Evolutionary conservation across 2,113 vertebrate genomes (phyloP).

Genomic region (Struthidea cinerea): DNA sequence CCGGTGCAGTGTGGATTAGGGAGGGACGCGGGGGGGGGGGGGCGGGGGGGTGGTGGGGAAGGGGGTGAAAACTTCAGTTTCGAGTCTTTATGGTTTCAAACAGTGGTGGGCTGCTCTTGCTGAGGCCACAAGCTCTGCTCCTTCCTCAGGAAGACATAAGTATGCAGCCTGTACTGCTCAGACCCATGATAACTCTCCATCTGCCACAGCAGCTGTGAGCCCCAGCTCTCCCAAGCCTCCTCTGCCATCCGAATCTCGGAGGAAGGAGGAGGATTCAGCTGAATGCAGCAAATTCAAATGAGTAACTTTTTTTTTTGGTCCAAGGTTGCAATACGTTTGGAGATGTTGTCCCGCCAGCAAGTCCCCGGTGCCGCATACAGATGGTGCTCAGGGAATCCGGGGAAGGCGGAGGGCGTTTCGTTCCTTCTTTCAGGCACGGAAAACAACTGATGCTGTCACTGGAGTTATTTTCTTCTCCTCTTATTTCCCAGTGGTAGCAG

Average conservation of each 20-base stretch:
- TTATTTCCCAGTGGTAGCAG: neutral
- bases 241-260: neutral
- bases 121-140: neutral
- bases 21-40: accelerated
- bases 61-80: neutral
- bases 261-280: conserved; percentile 29
- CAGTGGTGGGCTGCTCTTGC: neutral
- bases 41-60: accelerated
- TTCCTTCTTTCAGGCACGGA: neutral
- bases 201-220: conserved; percentile 50
- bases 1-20: neutral
- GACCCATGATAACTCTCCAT: conserved; percentile 26
- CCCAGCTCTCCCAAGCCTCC: neutral
- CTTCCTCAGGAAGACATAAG: neutral
- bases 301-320: neutral
- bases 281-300: conserved; percentile 37
- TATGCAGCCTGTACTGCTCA: neutral
- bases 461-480: neutral
- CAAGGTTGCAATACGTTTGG: conserved; percentile 41
- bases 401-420: accelerated
- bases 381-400: neutral
- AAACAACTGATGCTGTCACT: neutral
- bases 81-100: neutral
- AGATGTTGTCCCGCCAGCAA: neutral
- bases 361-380: conserved; percentile 12